These are phyloP conservation scores for Antheraea yamamai DNA, from an alignment of 2,888 invertebrate species.

Conservation along the genomic window DNA sequence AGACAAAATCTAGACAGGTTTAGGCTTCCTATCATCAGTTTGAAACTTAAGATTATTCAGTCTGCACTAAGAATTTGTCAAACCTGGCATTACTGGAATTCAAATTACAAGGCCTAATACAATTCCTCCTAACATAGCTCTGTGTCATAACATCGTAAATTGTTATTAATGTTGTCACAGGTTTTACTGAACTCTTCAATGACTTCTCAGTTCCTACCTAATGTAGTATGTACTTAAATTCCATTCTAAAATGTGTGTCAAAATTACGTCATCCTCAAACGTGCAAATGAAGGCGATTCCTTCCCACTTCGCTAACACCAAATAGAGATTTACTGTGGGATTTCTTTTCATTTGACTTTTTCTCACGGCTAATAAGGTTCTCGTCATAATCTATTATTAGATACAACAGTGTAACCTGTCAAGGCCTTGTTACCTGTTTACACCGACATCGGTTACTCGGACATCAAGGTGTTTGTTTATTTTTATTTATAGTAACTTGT, in stretches of 20 bases:
- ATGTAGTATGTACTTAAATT: neutral
- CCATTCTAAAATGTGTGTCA: neutral
- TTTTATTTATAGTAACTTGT: neutral
- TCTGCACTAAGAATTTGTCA: neutral
- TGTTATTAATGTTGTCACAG: neutral
- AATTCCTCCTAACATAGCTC: neutral
- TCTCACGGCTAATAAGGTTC: conserved; percentile 7
- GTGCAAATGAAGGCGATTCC: neutral
- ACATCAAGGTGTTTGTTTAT: conserved; percentile 10
- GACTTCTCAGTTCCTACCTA: neutral
- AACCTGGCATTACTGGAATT: too few relatives aligned
- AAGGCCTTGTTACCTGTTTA: conserved; percentile 4
- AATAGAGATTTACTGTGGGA: conserved; percentile 4
- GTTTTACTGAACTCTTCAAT: neutral
- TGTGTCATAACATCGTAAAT: neutral
- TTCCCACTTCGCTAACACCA: neutral
- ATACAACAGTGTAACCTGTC: conserved; percentile 18
- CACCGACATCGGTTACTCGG: neutral
- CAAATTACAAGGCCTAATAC: neutral
- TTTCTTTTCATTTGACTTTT: neutral
- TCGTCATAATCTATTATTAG: neutral
- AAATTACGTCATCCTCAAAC: neutral
- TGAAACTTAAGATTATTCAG: neutral
- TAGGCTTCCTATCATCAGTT: neutral
- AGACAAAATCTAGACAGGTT: neutral